These are phyloP conservation scores for Intellagama lesueurii DNA, from an alignment of 2,797 vertebrate genomes.

Conservation along the genomic window DNA sequence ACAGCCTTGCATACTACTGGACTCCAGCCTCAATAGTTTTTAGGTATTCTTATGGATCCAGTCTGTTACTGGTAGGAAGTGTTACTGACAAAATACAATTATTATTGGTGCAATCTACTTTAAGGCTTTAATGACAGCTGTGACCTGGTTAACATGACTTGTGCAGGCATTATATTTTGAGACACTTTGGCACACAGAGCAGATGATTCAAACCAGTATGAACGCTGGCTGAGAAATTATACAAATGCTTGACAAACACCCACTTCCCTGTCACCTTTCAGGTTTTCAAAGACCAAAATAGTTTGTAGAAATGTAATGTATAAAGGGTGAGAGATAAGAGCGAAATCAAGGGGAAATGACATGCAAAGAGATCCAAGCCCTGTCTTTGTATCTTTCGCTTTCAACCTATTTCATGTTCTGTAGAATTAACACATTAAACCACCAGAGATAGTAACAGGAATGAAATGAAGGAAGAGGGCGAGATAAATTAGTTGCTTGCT, in stretches of 20 bases:
- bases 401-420: slow-evolving; percentile 25
- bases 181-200: neutral
- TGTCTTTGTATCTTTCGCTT: slow-evolving; percentile 28
- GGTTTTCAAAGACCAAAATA: slow-evolving; percentile 31
- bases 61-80: too few species aligned
- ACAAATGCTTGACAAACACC: neutral
- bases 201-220: slow-evolving; percentile 12
- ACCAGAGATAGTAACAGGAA: slow-evolving; percentile 49
- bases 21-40: neutral
- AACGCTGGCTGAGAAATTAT: slow-evolving; percentile 19
- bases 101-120: neutral
- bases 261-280: slow-evolving; percentile 11
- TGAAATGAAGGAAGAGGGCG: slow-evolving; percentile 27
- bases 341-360: slow-evolving; percentile 5
- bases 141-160: neutral
- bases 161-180: neutral
- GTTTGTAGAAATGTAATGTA: slow-evolving; percentile 16
- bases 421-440: slow-evolving; percentile 39
- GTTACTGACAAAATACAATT: neutral
- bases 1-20: neutral
- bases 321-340: slow-evolving; percentile 28
- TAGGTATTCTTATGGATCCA: neutral
- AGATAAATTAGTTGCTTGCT: slow-evolving; percentile 48
- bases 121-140: neutral
- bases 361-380: neutral